Percentiles rank a stretch among this genome's conserved stretches.
Evolutionary conservation across 2,888 invertebrate species (phyloP).

Genomic region (Hedya salicella): DNA sequence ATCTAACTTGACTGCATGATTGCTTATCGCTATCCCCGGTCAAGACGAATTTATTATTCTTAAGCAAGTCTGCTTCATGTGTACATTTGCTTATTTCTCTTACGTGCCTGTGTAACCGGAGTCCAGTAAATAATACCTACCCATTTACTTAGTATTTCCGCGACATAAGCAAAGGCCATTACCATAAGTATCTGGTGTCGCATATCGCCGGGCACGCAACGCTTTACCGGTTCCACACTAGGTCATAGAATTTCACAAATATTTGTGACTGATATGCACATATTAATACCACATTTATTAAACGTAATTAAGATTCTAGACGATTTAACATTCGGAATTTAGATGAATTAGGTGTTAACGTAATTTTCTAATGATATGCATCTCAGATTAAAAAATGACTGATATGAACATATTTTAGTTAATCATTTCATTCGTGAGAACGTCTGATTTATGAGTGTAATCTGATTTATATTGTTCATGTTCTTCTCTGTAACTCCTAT

Average conservation of each 20-base stretch:
- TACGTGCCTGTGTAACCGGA: conserved; percentile 26
- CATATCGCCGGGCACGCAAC: conserved; percentile 36
- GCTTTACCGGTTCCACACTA: conserved; percentile 39
- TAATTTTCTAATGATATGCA: conserved; percentile 11
- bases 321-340: conserved; percentile 9
- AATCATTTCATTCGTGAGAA: background rate
- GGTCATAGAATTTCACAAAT: conserved; percentile 42
- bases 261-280: conserved; percentile 36
- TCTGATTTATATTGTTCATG: no score
- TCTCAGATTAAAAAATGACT: conserved; percentile 10
- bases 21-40: background rate
- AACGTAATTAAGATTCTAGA: conserved; percentile 19
- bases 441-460: background rate
- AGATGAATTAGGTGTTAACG: conserved; percentile 29
- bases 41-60: background rate
- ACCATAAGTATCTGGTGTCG: conserved; percentile 41
- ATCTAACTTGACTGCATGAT: background rate
- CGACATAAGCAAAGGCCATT: conserved; percentile 39
- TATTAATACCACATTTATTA: conserved; percentile 21
- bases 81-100: background rate
- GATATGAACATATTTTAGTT: background rate
- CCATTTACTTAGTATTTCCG: conserved; percentile 37
- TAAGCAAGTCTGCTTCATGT: background rate
- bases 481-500: no score
- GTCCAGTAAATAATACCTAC: conserved; percentile 37